Conservation (phyloP, 2,888 invertebrate species). For the Volucella zonaria region DNA sequence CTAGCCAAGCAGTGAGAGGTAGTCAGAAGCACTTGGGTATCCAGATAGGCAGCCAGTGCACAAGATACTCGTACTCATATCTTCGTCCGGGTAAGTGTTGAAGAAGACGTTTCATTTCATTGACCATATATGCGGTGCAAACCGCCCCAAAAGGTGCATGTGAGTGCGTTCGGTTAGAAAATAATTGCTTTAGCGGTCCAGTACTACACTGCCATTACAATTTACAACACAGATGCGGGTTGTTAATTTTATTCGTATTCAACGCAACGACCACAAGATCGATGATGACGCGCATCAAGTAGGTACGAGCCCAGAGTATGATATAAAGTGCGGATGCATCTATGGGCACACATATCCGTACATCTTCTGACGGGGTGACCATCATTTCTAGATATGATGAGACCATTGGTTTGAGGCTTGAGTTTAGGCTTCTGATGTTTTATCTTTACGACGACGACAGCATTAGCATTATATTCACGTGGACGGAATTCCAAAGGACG, state of each 20-base stretch:
- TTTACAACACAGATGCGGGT: slow-evolving; percentile 55
- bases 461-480: slow-evolving; percentile 64
- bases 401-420: neutral
- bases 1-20: slow-evolving; percentile 48
- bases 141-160: slow-evolving; percentile 67
- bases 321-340: slow-evolving; percentile 26
- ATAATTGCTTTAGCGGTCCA: slow-evolving; percentile 71
- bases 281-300: slow-evolving; percentile 28
- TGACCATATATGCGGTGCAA: slow-evolving; percentile 63
- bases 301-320: slow-evolving; percentile 43
- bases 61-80: neutral
- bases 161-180: slow-evolving; percentile 67
- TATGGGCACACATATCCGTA: too few relatives aligned
- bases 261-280: neutral
- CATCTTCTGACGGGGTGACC: slow-evolving; percentile 5
- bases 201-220: neutral
- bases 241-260: slow-evolving; percentile 37
- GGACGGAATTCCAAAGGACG: slow-evolving; percentile 48
- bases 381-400: slow-evolving; percentile 42
- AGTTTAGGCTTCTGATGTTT: slow-evolving; percentile 46
- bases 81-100: slow-evolving; percentile 57
- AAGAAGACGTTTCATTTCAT: slow-evolving; percentile 67
- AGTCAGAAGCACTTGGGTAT: slow-evolving; percentile 53
- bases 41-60: slow-evolving; percentile 13
- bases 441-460: slow-evolving; percentile 45